These are phyloP conservation scores for Cephus runcator DNA, from an alignment of 2,888 invertebrate species.

Conservation along the genomic window DNA sequence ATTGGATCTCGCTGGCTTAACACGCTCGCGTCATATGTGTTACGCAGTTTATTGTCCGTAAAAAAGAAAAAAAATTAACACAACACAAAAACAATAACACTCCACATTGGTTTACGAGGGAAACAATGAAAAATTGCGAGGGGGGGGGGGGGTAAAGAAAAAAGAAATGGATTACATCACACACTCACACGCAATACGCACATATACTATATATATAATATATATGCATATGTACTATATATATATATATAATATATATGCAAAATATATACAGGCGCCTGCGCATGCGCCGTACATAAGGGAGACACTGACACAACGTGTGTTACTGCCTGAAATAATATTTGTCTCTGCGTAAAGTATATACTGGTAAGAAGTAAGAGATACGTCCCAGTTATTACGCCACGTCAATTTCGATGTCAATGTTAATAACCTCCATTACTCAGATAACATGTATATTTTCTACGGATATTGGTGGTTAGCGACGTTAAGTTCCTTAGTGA, in stretches of 20 bases:
- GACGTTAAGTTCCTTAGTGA: constrained; percentile 2
- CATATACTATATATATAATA: not conserved
- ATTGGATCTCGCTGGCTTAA: not conserved
- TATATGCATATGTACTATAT: not conserved
- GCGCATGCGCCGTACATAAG: not conserved
- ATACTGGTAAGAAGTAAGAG: constrained; percentile 16
- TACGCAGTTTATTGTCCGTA: not conserved
- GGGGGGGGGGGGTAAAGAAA: no score
- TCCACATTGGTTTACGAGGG: not conserved
- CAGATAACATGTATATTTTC: constrained; percentile 49
- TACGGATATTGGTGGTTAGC: constrained; percentile 31
- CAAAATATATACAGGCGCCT: not conserved
- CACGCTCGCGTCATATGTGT: not conserved
- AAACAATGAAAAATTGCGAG: not conserved
- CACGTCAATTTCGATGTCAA: constrained; percentile 57
- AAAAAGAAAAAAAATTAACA: not conserved
- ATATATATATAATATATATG: not conserved
- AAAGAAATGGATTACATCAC: not conserved
- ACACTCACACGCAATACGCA: not conserved
- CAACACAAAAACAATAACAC: not conserved
- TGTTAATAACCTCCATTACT: constrained; percentile 46
- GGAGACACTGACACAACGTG: not conserved
- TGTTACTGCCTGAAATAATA: not conserved
- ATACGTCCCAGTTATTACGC: constrained; percentile 36
- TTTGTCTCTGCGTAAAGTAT: constrained; percentile 2